Conservation (phyloP, 2,113 vertebrate genomes). For the Butorides virescens region DNA sequence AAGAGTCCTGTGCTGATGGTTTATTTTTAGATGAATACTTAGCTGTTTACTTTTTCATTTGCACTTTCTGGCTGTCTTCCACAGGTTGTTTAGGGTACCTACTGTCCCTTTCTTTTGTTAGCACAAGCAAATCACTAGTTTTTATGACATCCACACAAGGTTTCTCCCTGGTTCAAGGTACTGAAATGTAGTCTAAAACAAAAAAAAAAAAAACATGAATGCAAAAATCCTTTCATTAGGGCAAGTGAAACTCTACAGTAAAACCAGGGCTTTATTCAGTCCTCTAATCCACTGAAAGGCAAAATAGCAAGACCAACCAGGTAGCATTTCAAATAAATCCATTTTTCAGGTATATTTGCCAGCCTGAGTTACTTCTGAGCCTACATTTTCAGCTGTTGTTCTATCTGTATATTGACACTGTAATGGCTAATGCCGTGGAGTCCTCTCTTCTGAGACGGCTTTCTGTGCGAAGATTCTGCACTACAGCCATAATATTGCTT, state of each 20-base stretch:
- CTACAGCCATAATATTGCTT: background rate
- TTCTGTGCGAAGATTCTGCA: background rate
- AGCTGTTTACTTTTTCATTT: background rate
- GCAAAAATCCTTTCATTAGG: background rate
- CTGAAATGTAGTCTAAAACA: background rate
- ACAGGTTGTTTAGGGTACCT: background rate
- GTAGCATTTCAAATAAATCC: background rate
- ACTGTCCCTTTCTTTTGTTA: background rate
- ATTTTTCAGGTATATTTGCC: background rate
- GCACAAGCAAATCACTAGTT: background rate
- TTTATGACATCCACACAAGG: background rate
- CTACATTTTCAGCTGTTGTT: background rate
- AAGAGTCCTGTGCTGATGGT: background rate
- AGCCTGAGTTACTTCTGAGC: background rate
- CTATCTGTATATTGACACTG: background rate
- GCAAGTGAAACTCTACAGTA: background rate
- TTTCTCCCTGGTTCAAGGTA: background rate
- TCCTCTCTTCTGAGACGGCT: background rate
- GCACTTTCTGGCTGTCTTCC: background rate
- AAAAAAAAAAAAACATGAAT: background rate
- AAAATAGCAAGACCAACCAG: background rate
- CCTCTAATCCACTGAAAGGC: background rate
- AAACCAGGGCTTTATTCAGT: background rate
- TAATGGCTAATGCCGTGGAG: background rate
- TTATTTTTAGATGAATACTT: conserved; percentile 21